These are phyloP conservation scores for Lasaia peninsularis DNA, from an alignment of 1,140 invertebrate species.

Conservation along the genomic window DNA sequence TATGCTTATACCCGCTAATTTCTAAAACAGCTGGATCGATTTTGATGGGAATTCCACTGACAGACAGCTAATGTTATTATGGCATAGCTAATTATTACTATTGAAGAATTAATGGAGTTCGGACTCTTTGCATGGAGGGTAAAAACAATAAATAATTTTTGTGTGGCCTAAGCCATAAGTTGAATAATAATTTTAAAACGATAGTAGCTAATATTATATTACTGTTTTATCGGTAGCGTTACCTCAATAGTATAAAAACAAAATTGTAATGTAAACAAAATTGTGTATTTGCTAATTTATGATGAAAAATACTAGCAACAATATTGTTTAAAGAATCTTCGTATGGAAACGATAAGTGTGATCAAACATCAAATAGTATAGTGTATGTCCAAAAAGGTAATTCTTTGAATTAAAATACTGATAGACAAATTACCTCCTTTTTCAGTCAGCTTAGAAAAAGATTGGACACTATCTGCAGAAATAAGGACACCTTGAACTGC, in stretches of 20 bases:
- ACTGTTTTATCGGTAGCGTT: too few species aligned
- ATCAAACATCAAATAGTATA: background rate
- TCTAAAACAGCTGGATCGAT: too few species aligned
- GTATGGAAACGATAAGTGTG: background rate
- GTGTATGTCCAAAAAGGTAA: background rate
- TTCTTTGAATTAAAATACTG: background rate
- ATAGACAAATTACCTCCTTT: constrained; percentile 50
- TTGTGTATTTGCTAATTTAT: constrained; percentile 6
- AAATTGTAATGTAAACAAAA: background rate
- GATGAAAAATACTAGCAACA: constrained; percentile 4
- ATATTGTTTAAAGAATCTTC: background rate
- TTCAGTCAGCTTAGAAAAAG: constrained; percentile 46
- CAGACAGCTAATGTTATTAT: too few species aligned
- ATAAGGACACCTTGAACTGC: constrained; percentile 57
- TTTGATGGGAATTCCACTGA: too few species aligned
- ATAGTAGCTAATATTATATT: too few species aligned
- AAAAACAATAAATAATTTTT: too few species aligned
- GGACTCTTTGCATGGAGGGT: too few species aligned
- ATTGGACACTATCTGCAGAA: constrained; percentile 47
- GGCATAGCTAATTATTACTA: too few species aligned
- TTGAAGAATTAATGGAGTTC: too few species aligned
- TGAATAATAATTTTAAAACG: too few species aligned
- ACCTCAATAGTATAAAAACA: background rate
- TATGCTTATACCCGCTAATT: too few species aligned
- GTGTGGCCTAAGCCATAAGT: too few species aligned